Evolutionary conservation across 1,140 invertebrate species (phyloP).

Genomic region (Vanessa atalanta): DNA sequence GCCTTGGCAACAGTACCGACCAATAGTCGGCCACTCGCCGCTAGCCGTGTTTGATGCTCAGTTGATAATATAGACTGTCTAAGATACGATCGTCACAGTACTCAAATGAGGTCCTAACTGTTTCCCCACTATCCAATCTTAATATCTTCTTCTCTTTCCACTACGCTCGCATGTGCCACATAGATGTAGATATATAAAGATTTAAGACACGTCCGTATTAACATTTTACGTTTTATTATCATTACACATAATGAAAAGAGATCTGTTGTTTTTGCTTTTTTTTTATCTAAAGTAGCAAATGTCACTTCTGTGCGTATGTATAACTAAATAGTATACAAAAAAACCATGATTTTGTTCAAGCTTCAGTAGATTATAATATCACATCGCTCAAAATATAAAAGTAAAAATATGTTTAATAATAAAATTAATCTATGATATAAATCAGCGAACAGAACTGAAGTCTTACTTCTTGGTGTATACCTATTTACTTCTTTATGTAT

Average conservation of each 20-base stretch:
- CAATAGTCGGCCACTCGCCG: conserved; percentile 4
- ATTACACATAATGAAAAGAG: background rate
- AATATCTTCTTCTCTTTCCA: conserved; percentile 3
- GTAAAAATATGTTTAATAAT: too few relatives aligned
- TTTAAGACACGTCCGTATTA: background rate
- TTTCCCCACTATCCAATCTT: conserved; percentile 16
- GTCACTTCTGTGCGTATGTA: too few relatives aligned
- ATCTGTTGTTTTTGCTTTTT: background rate
- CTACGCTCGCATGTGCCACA: conserved; percentile 11
- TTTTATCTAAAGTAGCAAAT: too few relatives aligned
- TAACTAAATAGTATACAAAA: too few relatives aligned
- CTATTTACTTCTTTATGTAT: too few relatives aligned
- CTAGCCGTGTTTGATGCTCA: conserved; percentile 13
- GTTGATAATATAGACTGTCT: conserved; percentile 10
- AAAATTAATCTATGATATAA: too few relatives aligned
- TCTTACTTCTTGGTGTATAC: too few relatives aligned
- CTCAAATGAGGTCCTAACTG: conserved; percentile 40
- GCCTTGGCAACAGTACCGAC: conserved; percentile 31
- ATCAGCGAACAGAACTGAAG: too few relatives aligned
- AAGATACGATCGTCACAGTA: conserved; percentile 36
- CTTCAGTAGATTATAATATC: too few relatives aligned
- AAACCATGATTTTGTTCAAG: too few relatives aligned
- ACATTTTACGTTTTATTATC: background rate
- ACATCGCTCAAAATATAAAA: too few relatives aligned
- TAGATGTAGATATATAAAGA: conserved; percentile 12